phyloP scores from a whole-genome alignment of 2,113 vertebrate genomes.

The Anhinga rufa region DNA sequence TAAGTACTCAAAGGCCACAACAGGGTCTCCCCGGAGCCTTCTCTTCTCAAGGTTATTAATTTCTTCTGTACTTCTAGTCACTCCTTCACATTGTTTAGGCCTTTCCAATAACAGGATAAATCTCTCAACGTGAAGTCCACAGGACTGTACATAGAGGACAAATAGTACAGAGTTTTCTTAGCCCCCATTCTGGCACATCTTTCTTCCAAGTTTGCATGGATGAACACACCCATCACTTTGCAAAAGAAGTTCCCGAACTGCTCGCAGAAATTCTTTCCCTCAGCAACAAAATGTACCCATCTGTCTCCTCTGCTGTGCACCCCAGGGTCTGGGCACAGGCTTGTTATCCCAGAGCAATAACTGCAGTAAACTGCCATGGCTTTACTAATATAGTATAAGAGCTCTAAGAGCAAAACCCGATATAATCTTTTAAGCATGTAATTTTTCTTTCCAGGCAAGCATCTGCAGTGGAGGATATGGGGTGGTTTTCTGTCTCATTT shows the following conservation, averaged over 20 bases:
- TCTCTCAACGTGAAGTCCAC: neutral
- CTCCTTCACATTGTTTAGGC: neutral
- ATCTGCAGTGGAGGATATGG: neutral
- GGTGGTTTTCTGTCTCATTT: neutral
- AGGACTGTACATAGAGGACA: neutral
- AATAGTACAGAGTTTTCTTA: conserved; percentile 1
- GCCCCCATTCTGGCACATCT: neutral
- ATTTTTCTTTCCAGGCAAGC: neutral
- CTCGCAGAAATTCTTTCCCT: neutral
- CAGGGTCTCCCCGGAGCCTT: neutral
- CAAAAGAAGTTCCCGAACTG: neutral
- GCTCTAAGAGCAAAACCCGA: neutral
- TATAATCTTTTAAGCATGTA: neutral
- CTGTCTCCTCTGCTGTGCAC: neutral
- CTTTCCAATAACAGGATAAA: neutral
- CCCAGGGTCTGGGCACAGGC: neutral
- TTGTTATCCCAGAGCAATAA: neutral
- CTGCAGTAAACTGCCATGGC: neutral
- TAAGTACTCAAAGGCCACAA: neutral
- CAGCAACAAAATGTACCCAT: conserved; percentile 11
- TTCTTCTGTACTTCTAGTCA: neutral
- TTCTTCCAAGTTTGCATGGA: neutral
- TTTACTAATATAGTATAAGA: neutral
- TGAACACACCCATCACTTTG: conserved; percentile 28
- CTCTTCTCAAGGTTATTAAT: neutral